phyloP scores from a whole-genome alignment of 64 coral and sea anemone species.

The Exaiptasia diaphana region DNA sequence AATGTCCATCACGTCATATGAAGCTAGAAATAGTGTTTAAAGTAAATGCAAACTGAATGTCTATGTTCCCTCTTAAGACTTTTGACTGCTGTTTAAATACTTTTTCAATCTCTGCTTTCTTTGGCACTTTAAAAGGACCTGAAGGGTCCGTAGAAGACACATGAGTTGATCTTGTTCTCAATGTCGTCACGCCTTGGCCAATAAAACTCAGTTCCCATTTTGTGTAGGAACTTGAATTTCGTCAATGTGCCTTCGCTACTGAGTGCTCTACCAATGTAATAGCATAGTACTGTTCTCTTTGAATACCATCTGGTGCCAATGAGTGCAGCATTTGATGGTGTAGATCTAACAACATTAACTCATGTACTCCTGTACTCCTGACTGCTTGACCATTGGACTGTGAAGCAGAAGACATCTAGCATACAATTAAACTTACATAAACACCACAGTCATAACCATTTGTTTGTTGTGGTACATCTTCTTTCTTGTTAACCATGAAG shows the following conservation, averaged over 20 bases:
- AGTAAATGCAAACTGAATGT: neutral
- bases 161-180: neutral
- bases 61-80: neutral
- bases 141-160: neutral
- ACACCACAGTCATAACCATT: conserved; percentile 57
- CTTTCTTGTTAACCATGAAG: conserved; percentile 16
- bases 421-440: conserved; percentile 9
- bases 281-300: neutral
- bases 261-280: neutral
- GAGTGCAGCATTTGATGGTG: neutral
- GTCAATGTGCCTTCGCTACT: neutral
- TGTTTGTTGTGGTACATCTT: conserved; percentile 36
- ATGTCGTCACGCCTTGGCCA: no score
- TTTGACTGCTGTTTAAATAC: neutral
- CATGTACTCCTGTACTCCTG: neutral
- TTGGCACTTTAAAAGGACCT: neutral
- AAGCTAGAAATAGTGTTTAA: neutral
- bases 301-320: neutral
- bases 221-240: neutral
- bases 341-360: conserved; percentile 15
- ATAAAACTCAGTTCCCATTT: neutral
- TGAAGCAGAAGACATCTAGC: conserved; percentile 35
- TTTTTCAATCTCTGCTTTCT: neutral
- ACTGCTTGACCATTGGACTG: conserved; percentile 2
- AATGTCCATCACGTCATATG: neutral